A percentile compares a stretch with the other conserved stretches of the same genome.
Conservation (phyloP, 2,888 invertebrate genomes). For the Drosophila pseudotakahashii region DNA sequence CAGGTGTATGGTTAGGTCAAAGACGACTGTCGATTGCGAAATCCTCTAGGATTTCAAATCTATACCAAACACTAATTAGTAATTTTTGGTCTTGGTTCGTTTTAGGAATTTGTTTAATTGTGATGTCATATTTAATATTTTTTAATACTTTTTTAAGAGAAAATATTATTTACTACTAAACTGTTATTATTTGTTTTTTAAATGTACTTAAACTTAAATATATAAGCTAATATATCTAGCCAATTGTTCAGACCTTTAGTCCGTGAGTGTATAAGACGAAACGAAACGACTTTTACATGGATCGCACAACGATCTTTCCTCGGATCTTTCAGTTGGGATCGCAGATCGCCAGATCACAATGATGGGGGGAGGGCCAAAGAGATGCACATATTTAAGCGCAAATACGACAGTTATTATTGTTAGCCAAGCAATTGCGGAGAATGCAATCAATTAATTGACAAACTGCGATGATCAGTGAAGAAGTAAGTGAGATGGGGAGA, state of each 20-base stretch:
- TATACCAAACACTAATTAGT: too few relatives aligned
- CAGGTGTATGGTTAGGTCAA: conserved; percentile 14
- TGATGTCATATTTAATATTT: too few relatives aligned
- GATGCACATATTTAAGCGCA: conserved; percentile 75
- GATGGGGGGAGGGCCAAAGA: conserved; percentile 20
- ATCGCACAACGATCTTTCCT: conserved; percentile 46
- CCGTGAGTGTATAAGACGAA: conserved; percentile 28
- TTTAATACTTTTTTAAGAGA: too few relatives aligned
- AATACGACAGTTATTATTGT: conserved; percentile 77
- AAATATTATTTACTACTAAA: too few relatives aligned
- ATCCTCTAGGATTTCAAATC: conserved; percentile 4
- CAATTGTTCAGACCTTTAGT: conserved; percentile 40
- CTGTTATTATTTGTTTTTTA: too few relatives aligned
- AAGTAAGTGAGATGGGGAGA: conserved; percentile 1
- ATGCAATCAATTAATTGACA: conserved; percentile 78
- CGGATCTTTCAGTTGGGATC: conserved; percentile 2
- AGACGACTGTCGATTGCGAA: not conserved
- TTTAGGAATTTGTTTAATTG: too few relatives aligned
- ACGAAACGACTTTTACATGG: conserved; percentile 64
- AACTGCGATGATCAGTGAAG: conserved; percentile 49
- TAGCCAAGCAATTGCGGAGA: conserved; percentile 46
- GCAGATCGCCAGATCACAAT: conserved; percentile 1
- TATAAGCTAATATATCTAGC: too few relatives aligned
- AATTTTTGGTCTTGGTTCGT: too few relatives aligned
- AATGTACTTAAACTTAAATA: too few relatives aligned